A percentile compares a stretch with the other conserved stretches of the same genome.
Evolutionary conservation across 2,113 vertebrate genomes (phyloP).

Genomic region (Hiodon tergisus): DNA sequence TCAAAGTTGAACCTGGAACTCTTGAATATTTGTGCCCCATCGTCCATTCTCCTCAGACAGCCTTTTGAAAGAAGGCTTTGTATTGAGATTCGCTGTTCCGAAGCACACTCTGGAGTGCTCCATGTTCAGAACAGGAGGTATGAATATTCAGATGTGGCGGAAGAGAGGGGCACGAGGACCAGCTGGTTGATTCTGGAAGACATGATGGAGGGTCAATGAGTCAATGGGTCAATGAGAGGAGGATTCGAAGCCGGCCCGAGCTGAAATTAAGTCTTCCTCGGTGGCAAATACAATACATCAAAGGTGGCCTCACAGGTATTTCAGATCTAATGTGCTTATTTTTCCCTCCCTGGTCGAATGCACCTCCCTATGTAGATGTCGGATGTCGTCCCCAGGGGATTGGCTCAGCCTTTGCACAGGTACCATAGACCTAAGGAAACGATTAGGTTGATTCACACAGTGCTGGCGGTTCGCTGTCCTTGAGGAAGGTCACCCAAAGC

Average conservation of each 20-base stretch:
- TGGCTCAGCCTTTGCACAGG: not conserved
- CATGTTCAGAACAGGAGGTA: not conserved
- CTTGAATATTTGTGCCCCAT: not conserved
- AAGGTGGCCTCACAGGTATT: not conserved
- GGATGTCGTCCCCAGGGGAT: too few species aligned
- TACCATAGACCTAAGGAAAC: not conserved
- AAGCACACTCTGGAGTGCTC: not conserved
- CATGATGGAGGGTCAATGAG: not conserved
- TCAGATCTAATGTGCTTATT: not conserved
- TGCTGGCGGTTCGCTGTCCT: not conserved
- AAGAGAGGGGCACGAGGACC: not conserved
- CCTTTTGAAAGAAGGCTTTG: not conserved
- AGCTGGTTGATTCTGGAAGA: too few species aligned
- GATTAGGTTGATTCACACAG: not conserved
- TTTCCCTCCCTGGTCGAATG: too few species aligned
- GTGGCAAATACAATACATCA: not conserved
- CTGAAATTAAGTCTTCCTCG: not conserved
- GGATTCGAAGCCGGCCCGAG: not conserved
- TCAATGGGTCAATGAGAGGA: too few species aligned
- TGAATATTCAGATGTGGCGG: not conserved
- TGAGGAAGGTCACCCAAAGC: slow-evolving; percentile 10
- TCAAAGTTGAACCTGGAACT: too few species aligned
- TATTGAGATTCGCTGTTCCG: not conserved
- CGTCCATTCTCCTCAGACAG: too few species aligned
- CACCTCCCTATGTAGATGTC: too few species aligned